Evolutionary conservation across 2,797 vertebrate species (phyloP), one percentile per base, ranked within the genome.

Genomic region (Rhinoraja longicauda): DNA sequence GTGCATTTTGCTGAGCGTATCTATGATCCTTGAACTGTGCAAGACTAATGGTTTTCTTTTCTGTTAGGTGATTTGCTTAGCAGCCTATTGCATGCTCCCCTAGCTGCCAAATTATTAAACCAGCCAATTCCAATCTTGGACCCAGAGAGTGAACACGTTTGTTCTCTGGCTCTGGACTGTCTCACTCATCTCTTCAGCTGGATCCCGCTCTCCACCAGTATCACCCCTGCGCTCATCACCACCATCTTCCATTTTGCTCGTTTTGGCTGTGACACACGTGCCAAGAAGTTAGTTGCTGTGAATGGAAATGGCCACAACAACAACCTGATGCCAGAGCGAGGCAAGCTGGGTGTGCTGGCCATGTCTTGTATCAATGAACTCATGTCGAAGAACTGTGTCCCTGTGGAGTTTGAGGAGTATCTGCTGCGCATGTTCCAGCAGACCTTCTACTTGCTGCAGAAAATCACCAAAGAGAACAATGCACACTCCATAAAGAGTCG

Each of bases 321-420:
- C 2, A 94, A 94, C 94, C 95, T 94, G 94, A 95, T 97, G 17
- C 97, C 96, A 93, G 98, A 99, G 24, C 97, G 98, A 0, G 97
- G 98, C 93, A 96, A 97, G 0, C 97, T 99, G 0, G 99, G 99
- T 0, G 96, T 99, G 26, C 96, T 99, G 93, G 98, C 99, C 93
- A 99, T 99, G 99, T 97, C 97, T 93, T 99, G 99, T 95, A 97
- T 99, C 96, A 99, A 99, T 21, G 99, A 99, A 96, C 97, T 99
- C 82, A 98, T 99, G 97, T 99, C 98, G 93, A 99, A 99, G 97
- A 99, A 99, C 97, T 99, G 99, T 0, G 99, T 99, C 95, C 99
- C 99, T 19, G 94, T 99, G 97, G 99, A 99, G 94, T 99, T 99
- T 59, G 98, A 99, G 96, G 98, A 99, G 94, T 99, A 99, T 94